Evolutionary conservation across 1,140 invertebrate genomes (phyloP).

Genomic region (Bombus fervidus): DNA sequence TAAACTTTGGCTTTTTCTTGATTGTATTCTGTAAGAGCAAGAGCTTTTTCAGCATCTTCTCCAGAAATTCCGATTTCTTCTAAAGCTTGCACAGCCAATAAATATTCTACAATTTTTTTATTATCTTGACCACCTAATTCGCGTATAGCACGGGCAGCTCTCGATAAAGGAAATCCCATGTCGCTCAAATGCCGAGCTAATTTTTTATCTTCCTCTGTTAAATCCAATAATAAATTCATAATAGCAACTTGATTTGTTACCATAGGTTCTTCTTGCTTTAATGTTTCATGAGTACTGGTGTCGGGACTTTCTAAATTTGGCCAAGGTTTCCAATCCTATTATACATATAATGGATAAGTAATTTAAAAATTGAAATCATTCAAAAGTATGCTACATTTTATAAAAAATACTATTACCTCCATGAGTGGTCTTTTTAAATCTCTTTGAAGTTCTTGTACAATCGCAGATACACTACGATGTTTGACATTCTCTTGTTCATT

Average conservation of each 20-base stretch:
- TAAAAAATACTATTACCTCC: slow-evolving; percentile 71
- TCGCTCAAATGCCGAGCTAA: slow-evolving; percentile 88
- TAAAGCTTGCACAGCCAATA: slow-evolving; percentile 82
- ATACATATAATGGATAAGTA: slow-evolving; percentile 53
- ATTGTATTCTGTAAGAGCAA: slow-evolving; percentile 81
- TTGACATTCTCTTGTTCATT: slow-evolving; percentile 80
- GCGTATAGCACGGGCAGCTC: slow-evolving; percentile 89
- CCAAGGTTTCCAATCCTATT: slow-evolving; percentile 80
- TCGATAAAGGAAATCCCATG: slow-evolving; percentile 93
- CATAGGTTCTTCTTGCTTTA: slow-evolving; percentile 48
- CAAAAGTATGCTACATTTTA: neutral
- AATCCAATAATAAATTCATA: slow-evolving; percentile 67
- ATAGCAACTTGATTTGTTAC: slow-evolving; percentile 59
- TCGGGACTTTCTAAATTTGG: slow-evolving; percentile 73
- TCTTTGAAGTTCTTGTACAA: slow-evolving; percentile 87
- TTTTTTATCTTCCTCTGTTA: slow-evolving; percentile 83
- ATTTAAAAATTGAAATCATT: neutral
- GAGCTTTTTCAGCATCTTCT: slow-evolving; percentile 84
- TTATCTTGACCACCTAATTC: slow-evolving; percentile 89
- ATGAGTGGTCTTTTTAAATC: slow-evolving; percentile 84
- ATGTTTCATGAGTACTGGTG: slow-evolving; percentile 32
- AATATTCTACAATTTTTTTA: slow-evolving; percentile 88
- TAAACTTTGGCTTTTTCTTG: slow-evolving; percentile 82
- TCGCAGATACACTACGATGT: slow-evolving; percentile 87
- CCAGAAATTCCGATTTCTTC: slow-evolving; percentile 88